Conservation (phyloP, 2,888 invertebrate genomes). For the Diarsia dahlii region DNA sequence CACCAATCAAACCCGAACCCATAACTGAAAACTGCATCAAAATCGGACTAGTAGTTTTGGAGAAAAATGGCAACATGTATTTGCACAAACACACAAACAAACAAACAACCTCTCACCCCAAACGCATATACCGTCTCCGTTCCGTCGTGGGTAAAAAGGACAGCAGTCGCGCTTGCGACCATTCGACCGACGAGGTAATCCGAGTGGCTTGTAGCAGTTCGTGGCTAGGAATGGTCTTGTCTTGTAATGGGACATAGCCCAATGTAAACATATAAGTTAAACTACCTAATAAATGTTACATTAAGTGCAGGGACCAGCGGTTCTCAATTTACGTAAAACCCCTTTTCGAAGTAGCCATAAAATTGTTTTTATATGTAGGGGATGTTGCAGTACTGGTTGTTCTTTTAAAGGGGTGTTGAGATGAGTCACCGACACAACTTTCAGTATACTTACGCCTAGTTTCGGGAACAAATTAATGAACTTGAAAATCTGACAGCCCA, state of each 20-base stretch:
- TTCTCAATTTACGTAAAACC: slow-evolving; percentile 39
- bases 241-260: not conserved
- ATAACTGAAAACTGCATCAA: too few species aligned
- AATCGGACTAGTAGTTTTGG: too few species aligned
- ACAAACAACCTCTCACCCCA: too few species aligned
- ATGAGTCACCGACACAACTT: not conserved
- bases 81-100: too few species aligned
- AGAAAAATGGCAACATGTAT: too few species aligned
- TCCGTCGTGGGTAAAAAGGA: too few species aligned
- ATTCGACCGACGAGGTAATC: too few species aligned
- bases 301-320: slow-evolving; percentile 14
- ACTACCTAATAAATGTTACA: slow-evolving; percentile 41
- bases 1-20: too few species aligned
- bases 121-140: too few species aligned
- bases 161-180: too few species aligned
- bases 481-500: too few species aligned
- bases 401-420: not conserved
- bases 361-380: slow-evolving; percentile 25
- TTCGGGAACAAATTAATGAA: not conserved
- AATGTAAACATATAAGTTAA: slow-evolving; percentile 22
- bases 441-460: not conserved
- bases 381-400: not conserved
- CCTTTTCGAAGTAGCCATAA: slow-evolving; percentile 45
- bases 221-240: not conserved
- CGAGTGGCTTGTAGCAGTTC: not conserved